A percentile compares a stretch with the other conserved stretches of the same genome.
These are phyloP conservation scores for Diabrotica virgifera DNA, from an alignment of 1,140 invertebrate species.

Conservation along the genomic window DNA sequence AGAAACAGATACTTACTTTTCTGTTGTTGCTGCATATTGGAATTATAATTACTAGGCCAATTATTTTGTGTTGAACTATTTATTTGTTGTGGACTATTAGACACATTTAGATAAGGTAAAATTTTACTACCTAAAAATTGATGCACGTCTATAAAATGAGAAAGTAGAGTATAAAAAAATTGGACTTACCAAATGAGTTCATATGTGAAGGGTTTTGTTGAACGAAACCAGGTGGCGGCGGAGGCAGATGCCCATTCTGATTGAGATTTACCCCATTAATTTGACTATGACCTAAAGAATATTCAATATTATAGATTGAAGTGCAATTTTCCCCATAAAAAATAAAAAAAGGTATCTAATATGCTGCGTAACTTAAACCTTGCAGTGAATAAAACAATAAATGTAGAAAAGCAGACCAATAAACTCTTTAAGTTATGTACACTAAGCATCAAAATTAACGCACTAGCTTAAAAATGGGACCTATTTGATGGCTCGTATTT, in stretches of 20 bases:
- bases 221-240: slow-evolving; percentile 47
- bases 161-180: background rate
- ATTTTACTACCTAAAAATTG: slow-evolving; percentile 47
- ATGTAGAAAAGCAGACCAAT: no score
- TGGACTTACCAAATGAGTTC: slow-evolving; percentile 47
- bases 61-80: slow-evolving; percentile 39
- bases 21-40: slow-evolving; percentile 36
- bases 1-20: slow-evolving; percentile 40
- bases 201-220: slow-evolving; percentile 47
- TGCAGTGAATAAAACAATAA: no score
- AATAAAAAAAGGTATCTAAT: no score
- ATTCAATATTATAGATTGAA: background rate
- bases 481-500: no score
- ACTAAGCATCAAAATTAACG: no score
- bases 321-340: no score
- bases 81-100: slow-evolving; percentile 46
- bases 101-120: slow-evolving; percentile 50
- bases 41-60: slow-evolving; percentile 45
- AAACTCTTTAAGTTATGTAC: no score
- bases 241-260: slow-evolving; percentile 41
- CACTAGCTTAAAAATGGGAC: no score
- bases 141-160: slow-evolving; percentile 21
- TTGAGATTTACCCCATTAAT: slow-evolving; percentile 43
- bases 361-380: no score
- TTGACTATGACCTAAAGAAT: slow-evolving; percentile 35